Evolutionary conservation across 2,113 vertebrate species (phyloP), one percentile per base, ranked within the genome.

Genomic region (zebrafish (Danio rerio)): DNA sequence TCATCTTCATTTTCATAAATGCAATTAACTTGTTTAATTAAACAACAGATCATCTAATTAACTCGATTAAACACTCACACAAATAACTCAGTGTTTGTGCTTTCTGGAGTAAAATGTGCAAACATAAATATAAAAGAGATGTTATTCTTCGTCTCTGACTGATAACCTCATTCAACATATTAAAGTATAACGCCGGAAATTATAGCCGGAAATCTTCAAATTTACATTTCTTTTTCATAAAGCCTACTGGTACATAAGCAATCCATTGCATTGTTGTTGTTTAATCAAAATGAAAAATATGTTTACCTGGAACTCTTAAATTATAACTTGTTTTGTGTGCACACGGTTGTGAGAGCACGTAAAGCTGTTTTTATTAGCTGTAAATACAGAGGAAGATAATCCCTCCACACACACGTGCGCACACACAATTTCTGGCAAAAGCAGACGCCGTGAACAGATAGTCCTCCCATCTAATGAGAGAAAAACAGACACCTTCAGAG

Each of bases 301-400:
- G 69, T 72, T 72, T 72, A 72, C 71, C 21, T 74, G 53, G 21
- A 56, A 43, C 16, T 20, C 21, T 58, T 56, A 74, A 74, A 74
- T 43, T 55, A 43, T 58, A 43, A 74, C 21, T 58, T 74, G 52
- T 56, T 74, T 56, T 74, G 71, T 74, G 50, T 0, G 12, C 69
- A 9, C 49, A 49, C 69, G 52, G 18, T 71, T 71, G 45, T 15
- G 68, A 50, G 68, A 71, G 47, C 69, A 21, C 50, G 49, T 71
- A 71, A 71, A 56, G 40, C 71, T 74, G 71, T 74, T 72, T 50
- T 72, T 72, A 74, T 74, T 74, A 55, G 53, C 20, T 71, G 69
- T 50, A 52, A 71, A 71, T 21, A 71, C 45, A 71, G 69, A 31
- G 49, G 49, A 71, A 74, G 71, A 56, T 74, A 74, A 74, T 58